These are phyloP conservation scores for Crossoptilon crossoptilon DNA, from an alignment of 2,797 vertebrate genomes.

Conservation along the genomic window DNA sequence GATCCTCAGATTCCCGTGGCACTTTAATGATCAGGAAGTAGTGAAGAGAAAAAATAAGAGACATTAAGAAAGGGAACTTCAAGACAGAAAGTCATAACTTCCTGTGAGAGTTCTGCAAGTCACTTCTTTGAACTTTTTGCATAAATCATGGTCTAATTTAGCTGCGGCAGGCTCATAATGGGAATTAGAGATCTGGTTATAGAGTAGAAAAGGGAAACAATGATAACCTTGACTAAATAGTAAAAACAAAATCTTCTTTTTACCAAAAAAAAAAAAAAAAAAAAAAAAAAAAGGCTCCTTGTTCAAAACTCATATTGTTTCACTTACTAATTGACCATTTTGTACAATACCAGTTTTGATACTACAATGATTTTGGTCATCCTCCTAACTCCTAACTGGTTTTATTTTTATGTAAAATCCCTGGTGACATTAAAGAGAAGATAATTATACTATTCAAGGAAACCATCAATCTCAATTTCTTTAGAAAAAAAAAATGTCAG, in stretches of 20 bases:
- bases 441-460: neutral
- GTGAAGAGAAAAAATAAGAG: constrained; percentile 39
- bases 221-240: constrained; percentile 16
- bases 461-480: neutral
- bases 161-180: constrained; percentile 38
- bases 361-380: neutral
- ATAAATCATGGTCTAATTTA: constrained; percentile 73
- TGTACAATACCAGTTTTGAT: neutral
- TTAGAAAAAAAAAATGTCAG: neutral
- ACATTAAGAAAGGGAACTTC: constrained; percentile 23
- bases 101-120: constrained; percentile 52
- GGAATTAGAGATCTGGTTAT: constrained; percentile 43
- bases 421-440: neutral
- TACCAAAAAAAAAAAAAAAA: neutral
- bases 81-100: constrained; percentile 28
- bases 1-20: constrained; percentile 52
- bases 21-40: constrained; percentile 40
- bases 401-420: neutral
- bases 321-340: neutral
- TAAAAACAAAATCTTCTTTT: constrained; percentile 25
- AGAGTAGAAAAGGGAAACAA: constrained; percentile 25
- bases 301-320: neutral
- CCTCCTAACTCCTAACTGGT: neutral
- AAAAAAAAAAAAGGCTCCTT: neutral
- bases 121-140: constrained; percentile 58